Evolutionary conservation across 2,888 invertebrate genomes (phyloP), one percentile per base, ranked within the genome.

Genomic region (Oscheius sp.): DNA sequence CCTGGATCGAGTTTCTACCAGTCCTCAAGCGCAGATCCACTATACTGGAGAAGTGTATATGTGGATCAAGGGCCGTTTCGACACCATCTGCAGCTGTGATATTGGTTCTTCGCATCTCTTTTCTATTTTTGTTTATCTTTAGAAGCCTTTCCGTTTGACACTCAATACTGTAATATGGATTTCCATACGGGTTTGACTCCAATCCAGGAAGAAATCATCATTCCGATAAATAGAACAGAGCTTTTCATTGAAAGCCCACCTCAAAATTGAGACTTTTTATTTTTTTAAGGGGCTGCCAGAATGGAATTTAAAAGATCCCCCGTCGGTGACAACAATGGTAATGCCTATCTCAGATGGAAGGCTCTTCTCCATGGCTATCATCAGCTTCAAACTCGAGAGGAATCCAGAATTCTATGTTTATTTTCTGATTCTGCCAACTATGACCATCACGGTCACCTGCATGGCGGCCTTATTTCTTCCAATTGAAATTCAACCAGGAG

Each of bases 211-310:
- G 56, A 56, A 36, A 6, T 36, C 9, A 36, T 56, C 2, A 22
- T 36, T 20, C 33, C 36, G 1, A 9, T 24, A 9, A 56, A 56
- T 20, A n/a, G 56, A 56, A 36, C 56, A 1, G 56, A 56, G 50
- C 50, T 50, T 50, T 50, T 26, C 50, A 50, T 50, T 50, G 50
- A 50, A 50, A 22, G 50, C 24, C 24, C 6, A 12, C 28, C 28
- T 26, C 12, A 9, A n/a, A 24, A 50, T 28, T 50, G 12, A 32
- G 54, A 54, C 26, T 30, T 54, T 28, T 12, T n/a, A n/a, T 20
- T n/a, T n/a, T 1, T n/a, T 59, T 44, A 24, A 59, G 59, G 59
- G 59, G 41, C 59, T 59, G n/a, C 59, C 59, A 8, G 59, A 59
- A 24, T 59, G 59, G 59, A 28, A 59, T 22, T 44, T 59, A 20